These are phyloP conservation scores for Phoxinus dragarum DNA, from an alignment of 2,797 vertebrate species.

Conservation along the genomic window DNA sequence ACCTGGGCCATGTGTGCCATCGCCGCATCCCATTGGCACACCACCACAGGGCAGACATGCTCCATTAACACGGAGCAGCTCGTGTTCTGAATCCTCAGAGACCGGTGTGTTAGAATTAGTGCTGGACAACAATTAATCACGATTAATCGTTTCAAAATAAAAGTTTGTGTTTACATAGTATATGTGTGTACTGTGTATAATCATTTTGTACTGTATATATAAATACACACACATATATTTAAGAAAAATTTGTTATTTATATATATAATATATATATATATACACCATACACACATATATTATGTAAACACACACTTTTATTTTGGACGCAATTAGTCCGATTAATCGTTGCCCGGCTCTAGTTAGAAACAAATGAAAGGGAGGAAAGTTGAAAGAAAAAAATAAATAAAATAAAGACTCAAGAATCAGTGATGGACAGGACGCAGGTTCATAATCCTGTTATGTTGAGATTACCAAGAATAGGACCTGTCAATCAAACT, in stretches of 20 bases:
- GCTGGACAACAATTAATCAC: too few relatives aligned
- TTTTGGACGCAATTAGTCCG: too few relatives aligned
- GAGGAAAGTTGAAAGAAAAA: constrained; percentile 6
- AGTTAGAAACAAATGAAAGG: background rate
- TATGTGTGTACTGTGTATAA: too few relatives aligned
- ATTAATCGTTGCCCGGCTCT: too few relatives aligned
- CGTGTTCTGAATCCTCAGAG: background rate
- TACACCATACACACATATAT: too few relatives aligned
- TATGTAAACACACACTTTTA: too few relatives aligned
- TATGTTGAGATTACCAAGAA: constrained; percentile 45
- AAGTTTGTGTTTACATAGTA: too few relatives aligned
- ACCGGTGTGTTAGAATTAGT: background rate
- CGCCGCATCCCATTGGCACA: constrained; percentile 27
- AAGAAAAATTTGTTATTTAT: too few relatives aligned
- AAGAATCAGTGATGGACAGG: constrained; percentile 16
- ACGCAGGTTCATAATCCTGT: constrained; percentile 54
- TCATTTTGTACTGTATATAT: too few relatives aligned
- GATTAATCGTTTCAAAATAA: too few relatives aligned
- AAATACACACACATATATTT: too few relatives aligned
- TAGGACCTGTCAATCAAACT: constrained; percentile 11
- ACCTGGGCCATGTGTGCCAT: constrained; percentile 53
- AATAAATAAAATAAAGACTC: background rate
- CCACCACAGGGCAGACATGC: constrained; percentile 49
- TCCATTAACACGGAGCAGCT: constrained; percentile 50
- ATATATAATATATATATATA: too few relatives aligned